phyloP scores from a whole-genome alignment of 2,113 vertebrate species.

The Syrrhaptes paradoxus region DNA sequence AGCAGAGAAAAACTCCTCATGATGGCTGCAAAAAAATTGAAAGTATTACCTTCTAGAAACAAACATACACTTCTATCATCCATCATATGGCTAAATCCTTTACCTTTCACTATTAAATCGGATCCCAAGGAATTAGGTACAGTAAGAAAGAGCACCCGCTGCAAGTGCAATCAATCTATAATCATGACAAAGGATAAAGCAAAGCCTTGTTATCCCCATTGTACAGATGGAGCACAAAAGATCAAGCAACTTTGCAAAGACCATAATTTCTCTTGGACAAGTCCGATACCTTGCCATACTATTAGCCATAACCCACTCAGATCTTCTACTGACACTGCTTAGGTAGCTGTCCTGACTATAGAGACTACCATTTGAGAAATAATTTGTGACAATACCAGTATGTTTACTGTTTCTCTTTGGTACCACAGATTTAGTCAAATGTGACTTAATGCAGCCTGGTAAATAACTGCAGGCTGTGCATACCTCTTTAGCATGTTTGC shows the following conservation, averaged over 20 bases:
- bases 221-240: neutral
- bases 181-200: neutral
- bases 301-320: neutral
- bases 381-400: neutral
- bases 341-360: neutral
- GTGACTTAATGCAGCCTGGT: neutral
- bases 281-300: neutral
- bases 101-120: neutral
- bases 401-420: neutral
- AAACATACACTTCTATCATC: neutral
- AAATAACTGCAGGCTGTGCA: neutral
- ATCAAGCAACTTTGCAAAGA: neutral
- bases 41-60: slow-evolving; percentile 9
- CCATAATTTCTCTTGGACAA: neutral
- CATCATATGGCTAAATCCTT: neutral
- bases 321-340: neutral
- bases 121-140: neutral
- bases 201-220: neutral
- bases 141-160: neutral
- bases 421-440: neutral
- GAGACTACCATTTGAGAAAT: neutral
- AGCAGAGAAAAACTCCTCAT: slow-evolving; percentile 99
- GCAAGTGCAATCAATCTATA: neutral
- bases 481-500: neutral
- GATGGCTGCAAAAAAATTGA: slow-evolving; percentile 83